A percentile compares a stretch with the other conserved stretches of the same genome.
phyloP scores from a whole-genome alignment of 1,140 invertebrate species.

The Drosophila guanche region DNA sequence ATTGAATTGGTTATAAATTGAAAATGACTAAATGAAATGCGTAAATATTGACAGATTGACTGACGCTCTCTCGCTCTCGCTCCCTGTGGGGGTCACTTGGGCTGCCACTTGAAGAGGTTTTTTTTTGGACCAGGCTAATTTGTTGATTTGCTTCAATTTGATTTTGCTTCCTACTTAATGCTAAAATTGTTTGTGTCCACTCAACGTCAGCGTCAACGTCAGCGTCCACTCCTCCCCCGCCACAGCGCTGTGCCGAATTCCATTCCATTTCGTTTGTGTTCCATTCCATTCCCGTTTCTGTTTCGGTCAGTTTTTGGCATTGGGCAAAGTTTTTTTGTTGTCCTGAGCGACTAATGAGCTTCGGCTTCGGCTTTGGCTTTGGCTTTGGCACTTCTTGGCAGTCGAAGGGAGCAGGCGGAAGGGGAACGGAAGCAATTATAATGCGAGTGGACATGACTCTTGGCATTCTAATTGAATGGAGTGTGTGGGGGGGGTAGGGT shows the following conservation, averaged over 20 bases:
- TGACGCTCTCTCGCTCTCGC: conserved; percentile 12
- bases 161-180: conserved; percentile 16
- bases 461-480: conserved; percentile 76
- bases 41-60: conserved; percentile 80
- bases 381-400: too few species aligned
- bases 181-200: not conserved
- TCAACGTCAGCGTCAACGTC: too few species aligned
- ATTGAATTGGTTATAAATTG: conserved; percentile 81
- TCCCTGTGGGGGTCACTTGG: too few species aligned
- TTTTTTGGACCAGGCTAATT: conserved; percentile 73
- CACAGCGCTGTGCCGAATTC: too few species aligned
- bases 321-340: conserved; percentile 53
- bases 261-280: not conserved
- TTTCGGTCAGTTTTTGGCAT: conserved; percentile 50
- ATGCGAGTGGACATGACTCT: conserved; percentile 73
- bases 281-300: conserved; percentile 27
- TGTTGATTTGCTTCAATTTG: conserved; percentile 79
- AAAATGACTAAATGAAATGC: conserved; percentile 80
- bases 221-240: too few species aligned
- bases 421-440: conserved; percentile 68
- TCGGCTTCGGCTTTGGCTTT: conserved; percentile 17
- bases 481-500: too few species aligned
- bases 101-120: conserved; percentile 4
- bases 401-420: too few species aligned
- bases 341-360: conserved; percentile 63